Evolutionary conservation across 2,888 invertebrate species (phyloP).

Genomic region (Aphidius colemani): DNA sequence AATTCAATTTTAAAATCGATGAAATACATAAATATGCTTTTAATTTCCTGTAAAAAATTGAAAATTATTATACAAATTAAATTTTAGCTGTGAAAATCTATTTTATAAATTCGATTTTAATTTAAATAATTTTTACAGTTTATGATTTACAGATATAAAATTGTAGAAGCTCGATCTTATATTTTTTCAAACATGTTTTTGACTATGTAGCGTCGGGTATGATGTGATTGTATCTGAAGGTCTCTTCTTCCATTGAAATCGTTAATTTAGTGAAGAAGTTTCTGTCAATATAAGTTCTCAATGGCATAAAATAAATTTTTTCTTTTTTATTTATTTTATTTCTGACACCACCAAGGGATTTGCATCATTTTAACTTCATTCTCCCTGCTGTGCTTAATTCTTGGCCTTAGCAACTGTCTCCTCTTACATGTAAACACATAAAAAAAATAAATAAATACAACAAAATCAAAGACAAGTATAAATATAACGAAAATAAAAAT

Average conservation of each 20-base stretch:
- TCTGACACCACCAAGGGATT: slow-evolving; percentile 37
- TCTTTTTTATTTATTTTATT: slow-evolving; percentile 36
- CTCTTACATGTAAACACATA: neutral
- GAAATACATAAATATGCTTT: too few relatives aligned
- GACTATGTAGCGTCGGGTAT: too few relatives aligned
- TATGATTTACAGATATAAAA: too few relatives aligned
- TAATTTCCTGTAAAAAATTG: too few relatives aligned
- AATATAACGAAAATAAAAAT: neutral
- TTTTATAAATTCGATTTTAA: too few relatives aligned
- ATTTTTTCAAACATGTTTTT: too few relatives aligned
- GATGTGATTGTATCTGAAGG: slow-evolving; percentile 9
- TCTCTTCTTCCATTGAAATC: slow-evolving; percentile 40
- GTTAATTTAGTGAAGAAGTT: slow-evolving; percentile 45
- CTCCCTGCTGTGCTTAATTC: slow-evolving; percentile 13
- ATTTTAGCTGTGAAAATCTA: too few relatives aligned
- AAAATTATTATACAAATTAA: too few relatives aligned
- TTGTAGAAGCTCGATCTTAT: too few relatives aligned
- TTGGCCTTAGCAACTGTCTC: slow-evolving; percentile 11
- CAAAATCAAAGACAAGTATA: neutral
- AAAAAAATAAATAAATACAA: too few relatives aligned
- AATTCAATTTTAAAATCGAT: too few relatives aligned
- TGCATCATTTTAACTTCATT: slow-evolving; percentile 41
- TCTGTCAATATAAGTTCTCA: slow-evolving; percentile 34
- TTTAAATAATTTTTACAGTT: too few relatives aligned
- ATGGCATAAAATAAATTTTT: slow-evolving; percentile 39